Conservation (phyloP, 2,888 invertebrate genomes). For the Himalopsyche kuldschensis region DNA sequence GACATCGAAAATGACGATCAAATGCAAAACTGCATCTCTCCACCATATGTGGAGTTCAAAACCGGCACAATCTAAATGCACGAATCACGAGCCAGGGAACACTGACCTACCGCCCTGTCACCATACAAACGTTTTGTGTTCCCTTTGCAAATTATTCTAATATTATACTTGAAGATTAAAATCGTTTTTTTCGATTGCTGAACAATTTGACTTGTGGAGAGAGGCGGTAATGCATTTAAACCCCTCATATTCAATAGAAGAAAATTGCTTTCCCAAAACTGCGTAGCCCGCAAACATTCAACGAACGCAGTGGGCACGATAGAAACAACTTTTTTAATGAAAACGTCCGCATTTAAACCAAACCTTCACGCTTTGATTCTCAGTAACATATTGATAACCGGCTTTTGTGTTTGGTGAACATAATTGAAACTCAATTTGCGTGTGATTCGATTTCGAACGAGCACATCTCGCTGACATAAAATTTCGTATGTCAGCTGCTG, state of each 20-base stretch:
- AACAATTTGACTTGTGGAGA: too few species aligned
- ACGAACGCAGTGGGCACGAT: background rate
- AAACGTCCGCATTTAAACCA: background rate
- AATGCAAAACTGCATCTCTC: too few species aligned
- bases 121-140: too few species aligned
- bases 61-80: too few species aligned
- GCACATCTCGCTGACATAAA: background rate
- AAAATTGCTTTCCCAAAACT: background rate
- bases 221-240: too few species aligned
- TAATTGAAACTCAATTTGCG: background rate
- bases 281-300: background rate
- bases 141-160: too few species aligned
- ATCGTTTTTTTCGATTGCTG: too few species aligned
- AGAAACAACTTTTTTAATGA: background rate
- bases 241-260: background rate
- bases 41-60: too few species aligned
- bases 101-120: too few species aligned
- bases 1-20: too few species aligned
- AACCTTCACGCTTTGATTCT: background rate
- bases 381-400: background rate
- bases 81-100: too few species aligned
- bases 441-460: background rate
- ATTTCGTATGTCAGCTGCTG: background rate
- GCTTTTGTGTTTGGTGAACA: background rate
- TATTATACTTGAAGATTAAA: too few species aligned